Evolutionary conservation across 1,140 invertebrate genomes (phyloP).

Genomic region (Schmidtea mediterranea): DNA sequence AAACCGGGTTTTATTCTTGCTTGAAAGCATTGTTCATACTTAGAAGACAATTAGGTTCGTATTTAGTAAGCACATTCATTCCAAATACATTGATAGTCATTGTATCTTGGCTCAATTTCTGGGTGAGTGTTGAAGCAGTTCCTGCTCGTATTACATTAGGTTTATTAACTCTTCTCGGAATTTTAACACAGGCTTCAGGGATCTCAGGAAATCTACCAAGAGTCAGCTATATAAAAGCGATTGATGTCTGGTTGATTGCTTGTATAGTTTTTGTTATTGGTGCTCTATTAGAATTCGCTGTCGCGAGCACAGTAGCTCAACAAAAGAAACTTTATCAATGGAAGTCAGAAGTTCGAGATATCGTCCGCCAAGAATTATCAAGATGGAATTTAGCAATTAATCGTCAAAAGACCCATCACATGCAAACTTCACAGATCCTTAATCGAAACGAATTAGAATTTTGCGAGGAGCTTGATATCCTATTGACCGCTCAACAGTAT

Average conservation of each 20-base stretch:
- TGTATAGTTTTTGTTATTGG: constrained; percentile 2
- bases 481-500: no score
- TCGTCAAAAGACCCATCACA: no score
- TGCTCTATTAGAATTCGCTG: background rate
- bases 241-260: constrained; percentile 30
- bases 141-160: constrained; percentile 7
- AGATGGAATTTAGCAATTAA: background rate
- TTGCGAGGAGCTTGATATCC: no score
- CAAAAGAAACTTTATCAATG: background rate
- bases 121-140: constrained; percentile 10
- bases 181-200: constrained; percentile 1
- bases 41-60: constrained; percentile 53
- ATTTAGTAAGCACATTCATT: constrained; percentile 57
- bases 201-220: constrained; percentile 8
- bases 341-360: background rate
- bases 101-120: constrained; percentile 45
- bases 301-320: background rate
- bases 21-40: constrained; percentile 44
- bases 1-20: constrained; percentile 14
- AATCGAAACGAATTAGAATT: no score
- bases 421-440: no score
- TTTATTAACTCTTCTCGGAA: background rate
- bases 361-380: background rate
- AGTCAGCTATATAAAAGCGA: constrained; percentile 30
- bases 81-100: constrained; percentile 56